Evolutionary conservation across 2,113 vertebrate genomes (phyloP), one percentile per base, ranked within the genome.

Genomic region (Bombycilla garrulus): DNA sequence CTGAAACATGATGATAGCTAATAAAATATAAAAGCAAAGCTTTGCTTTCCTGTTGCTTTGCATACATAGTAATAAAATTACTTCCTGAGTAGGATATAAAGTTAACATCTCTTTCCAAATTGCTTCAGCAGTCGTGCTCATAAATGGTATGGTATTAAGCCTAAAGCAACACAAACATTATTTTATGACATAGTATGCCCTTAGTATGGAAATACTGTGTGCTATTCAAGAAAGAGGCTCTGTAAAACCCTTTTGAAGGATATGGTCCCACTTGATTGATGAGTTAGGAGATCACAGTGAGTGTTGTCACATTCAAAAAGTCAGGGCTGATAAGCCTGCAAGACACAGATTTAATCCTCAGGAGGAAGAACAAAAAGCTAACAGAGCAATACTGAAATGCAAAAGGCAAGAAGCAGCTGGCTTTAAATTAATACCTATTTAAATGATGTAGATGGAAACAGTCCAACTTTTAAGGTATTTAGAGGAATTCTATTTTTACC

Each of bases 71-170:
- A 87, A 95, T 95, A 95, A 92, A 95, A 95, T 67, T 67, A 78
- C 71, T 94, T 96, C 56, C 92, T 38, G 35, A n/a, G 74, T 28
- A 96, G 90, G 64, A 90, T 74, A 91, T 94, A 94, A 93, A 95
- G 74, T 83, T 93, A 94, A 94, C 88, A 86, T 95, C 79, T 92
- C 82, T 83, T 90, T 80, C 82, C 84, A 96, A 96, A 96, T 92
- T 94, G 90, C 88, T 88, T 77, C 79, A 95, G 85, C 51, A 81
- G 64, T 94, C 94, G 44, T 67, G 42, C 64, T 96, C 40, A 83
- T 87, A 96, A 96, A 93, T 83, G 60, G 47, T 62, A 87, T 40
- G 45, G 74, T 82, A 90, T 73, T 93, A 90, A 93, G 85, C 79
- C 79, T 93, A 96, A 94, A 90, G 76, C 74, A 95, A 86, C 64